A percentile compares a stretch with the other conserved stretches of the same genome.
phyloP scores from a whole-genome alignment of 2,113 vertebrate species.

The Brachyhypopomus occidentalis region DNA sequence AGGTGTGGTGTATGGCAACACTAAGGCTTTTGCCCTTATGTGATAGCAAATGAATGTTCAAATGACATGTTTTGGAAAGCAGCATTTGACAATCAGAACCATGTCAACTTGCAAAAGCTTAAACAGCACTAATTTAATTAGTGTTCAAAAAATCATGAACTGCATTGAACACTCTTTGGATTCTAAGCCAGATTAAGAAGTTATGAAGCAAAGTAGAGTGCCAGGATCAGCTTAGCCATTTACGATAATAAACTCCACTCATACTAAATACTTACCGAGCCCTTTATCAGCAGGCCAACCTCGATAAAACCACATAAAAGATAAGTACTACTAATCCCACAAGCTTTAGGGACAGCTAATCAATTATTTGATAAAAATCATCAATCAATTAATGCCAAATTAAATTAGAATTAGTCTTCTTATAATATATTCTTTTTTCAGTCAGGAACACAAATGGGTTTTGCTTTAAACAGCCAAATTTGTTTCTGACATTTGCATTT shows the following conservation, averaged over 20 bases:
- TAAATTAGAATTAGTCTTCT: slow-evolving; percentile 60
- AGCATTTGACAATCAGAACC: slow-evolving; percentile 62
- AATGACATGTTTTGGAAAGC: slow-evolving; percentile 20
- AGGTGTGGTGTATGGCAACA: neutral
- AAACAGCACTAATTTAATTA: slow-evolving; percentile 66
- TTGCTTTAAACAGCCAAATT: slow-evolving; percentile 2
- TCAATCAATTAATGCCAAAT: slow-evolving; percentile 75
- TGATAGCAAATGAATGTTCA: neutral
- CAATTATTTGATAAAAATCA: slow-evolving; percentile 84
- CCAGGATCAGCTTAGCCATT: slow-evolving; percentile 69
- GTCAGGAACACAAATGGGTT: slow-evolving; percentile 30
- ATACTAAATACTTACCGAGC: slow-evolving; percentile 56
- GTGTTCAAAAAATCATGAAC: slow-evolving; percentile 68
- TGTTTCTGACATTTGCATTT: slow-evolving; percentile 16
- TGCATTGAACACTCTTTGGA: slow-evolving; percentile 57
- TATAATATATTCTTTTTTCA: slow-evolving; percentile 49
- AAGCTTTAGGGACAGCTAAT: slow-evolving; percentile 76
- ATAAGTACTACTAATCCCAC: slow-evolving; percentile 63
- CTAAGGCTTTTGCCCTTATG: neutral
- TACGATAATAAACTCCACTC: slow-evolving; percentile 66
- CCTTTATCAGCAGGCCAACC: slow-evolving; percentile 56
- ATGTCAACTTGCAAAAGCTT: slow-evolving; percentile 69
- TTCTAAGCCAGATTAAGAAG: slow-evolving; percentile 62
- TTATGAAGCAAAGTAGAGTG: slow-evolving; percentile 65
- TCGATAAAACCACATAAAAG: slow-evolving; percentile 74